phyloP scores from a whole-genome alignment of 2,888 invertebrate species.

The Caenorhabditis sp. region DNA sequence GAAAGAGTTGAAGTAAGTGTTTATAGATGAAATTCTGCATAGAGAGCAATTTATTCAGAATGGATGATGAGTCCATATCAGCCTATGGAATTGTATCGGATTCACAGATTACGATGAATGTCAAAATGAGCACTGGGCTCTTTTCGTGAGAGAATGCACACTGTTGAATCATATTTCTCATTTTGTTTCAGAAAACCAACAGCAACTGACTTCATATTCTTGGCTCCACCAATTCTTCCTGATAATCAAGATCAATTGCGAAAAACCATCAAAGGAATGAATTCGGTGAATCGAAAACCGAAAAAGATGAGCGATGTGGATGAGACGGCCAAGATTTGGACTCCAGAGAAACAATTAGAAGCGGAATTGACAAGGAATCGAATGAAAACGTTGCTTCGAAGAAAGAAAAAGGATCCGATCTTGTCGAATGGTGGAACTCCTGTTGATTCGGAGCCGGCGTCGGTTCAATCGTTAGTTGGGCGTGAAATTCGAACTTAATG shows the following conservation, averaged over 20 bases:
- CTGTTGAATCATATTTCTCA: background rate
- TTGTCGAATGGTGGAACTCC: slow-evolving; percentile 21
- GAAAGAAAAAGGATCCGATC: slow-evolving; percentile 26
- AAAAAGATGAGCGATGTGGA: slow-evolving; percentile 29
- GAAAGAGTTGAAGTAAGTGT: slow-evolving; percentile 44
- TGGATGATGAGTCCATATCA: slow-evolving; percentile 18
- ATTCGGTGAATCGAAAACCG: slow-evolving; percentile 22
- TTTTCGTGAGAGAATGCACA: slow-evolving; percentile 7
- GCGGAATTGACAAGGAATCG: slow-evolving; percentile 55
- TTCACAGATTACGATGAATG: slow-evolving; percentile 29
- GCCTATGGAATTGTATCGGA: slow-evolving; percentile 37
- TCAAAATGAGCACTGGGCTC: slow-evolving; percentile 46
- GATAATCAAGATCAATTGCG: slow-evolving; percentile 26
- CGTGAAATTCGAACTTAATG: no score
- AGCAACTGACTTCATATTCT: slow-evolving; percentile 28
- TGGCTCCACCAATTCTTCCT: slow-evolving; percentile 31
- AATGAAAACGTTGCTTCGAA: slow-evolving; percentile 46
- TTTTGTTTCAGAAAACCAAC: slow-evolving; percentile 20
- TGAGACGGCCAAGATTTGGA: slow-evolving; percentile 35
- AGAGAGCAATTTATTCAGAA: slow-evolving; percentile 1
- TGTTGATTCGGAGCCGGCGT: slow-evolving; percentile 28
- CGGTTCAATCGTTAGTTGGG: slow-evolving; percentile 16
- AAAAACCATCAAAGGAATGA: slow-evolving; percentile 35
- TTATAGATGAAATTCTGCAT: no score
- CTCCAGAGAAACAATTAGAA: slow-evolving; percentile 57